Base-by-base conservation (phyloP, 1,140 invertebrate genomes). In the Physella acuta region DNA sequence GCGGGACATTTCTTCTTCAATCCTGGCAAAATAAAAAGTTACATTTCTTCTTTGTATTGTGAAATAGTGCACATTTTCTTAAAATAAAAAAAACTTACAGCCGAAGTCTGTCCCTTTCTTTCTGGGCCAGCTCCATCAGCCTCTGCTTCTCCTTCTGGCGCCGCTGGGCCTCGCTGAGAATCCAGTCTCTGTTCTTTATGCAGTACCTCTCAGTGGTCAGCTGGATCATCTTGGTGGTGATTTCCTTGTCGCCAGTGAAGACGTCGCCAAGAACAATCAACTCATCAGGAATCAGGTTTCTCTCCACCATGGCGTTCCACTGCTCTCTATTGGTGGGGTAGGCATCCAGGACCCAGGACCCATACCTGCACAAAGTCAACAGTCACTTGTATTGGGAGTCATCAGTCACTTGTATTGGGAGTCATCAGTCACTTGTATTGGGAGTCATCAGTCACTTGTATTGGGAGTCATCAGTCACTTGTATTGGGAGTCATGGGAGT, bases 321-420 rank as follows among this genome's bases (percentile, higher is more conserved):
- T 82, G 81, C n/a, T 85, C 84, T 26, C 78, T 73, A 16, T 77
- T 82, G 24, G 71, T 71, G 16, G 85, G 85, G 73, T 83, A 86
- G 75, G 84, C 83, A 59, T 85, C 85, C 11, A 86, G 65, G 55
- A 86, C 82, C 83, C 83, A 86, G 28, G 82, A 82, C 60, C 85
- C 85, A 77, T 81, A 69, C 33, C 82, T 85, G 68, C 20, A 68
- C 58, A 66, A 24, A 65, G 68, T 68, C 60, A 68, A 65, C 3
- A n/a, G 44, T n/a, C 11, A 49, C n/a, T 49, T 49, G n/a, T 49
- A 14, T 49, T 49, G n/a, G 11, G n/a, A 49, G n/a, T n/a, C n/a
- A n/a, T n/a, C n/a, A n/a, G n/a, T n/a, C n/a, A n/a, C n/a, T n/a
- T n/a, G n/a, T n/a, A n/a, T n/a, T n/a, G n/a, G n/a, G n/a, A n/a